Conservation (phyloP, 2,113 vertebrate species). For the Sarotherodon lohbergeri region DNA sequence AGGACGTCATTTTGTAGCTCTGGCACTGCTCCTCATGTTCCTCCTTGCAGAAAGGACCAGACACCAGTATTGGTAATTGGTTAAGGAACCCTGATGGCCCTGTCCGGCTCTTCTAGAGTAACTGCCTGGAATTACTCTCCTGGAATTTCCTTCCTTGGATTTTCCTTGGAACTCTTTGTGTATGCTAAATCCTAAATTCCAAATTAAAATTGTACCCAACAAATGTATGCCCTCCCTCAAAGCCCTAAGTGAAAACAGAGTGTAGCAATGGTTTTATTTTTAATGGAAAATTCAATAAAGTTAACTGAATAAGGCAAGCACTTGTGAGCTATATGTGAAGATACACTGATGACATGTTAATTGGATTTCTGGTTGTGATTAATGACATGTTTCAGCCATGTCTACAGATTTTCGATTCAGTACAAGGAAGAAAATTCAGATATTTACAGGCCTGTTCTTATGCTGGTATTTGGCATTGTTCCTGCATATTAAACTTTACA, state of each 20-base stretch:
- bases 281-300: neutral
- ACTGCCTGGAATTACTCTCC: neutral
- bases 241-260: neutral
- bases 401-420: neutral
- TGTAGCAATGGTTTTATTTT: neutral
- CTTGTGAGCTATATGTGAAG: neutral
- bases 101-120: neutral
- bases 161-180: neutral
- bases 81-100: neutral
- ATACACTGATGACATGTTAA: neutral
- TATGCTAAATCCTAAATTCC: neutral
- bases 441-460: conserved; percentile 19
- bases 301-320: neutral
- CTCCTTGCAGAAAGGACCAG: neutral
- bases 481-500: conserved; percentile 67
- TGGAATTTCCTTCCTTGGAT: neutral
- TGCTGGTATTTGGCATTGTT: conserved; percentile 41
- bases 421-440: conserved; percentile 2
- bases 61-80: neutral
- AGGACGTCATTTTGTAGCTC: neutral
- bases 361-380: neutral
- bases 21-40: neutral
- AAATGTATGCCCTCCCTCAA: neutral
- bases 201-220: neutral
- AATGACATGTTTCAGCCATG: neutral